Conservation (phyloP, 1,140 invertebrate species). For the Elysia chlorotica region DNA sequence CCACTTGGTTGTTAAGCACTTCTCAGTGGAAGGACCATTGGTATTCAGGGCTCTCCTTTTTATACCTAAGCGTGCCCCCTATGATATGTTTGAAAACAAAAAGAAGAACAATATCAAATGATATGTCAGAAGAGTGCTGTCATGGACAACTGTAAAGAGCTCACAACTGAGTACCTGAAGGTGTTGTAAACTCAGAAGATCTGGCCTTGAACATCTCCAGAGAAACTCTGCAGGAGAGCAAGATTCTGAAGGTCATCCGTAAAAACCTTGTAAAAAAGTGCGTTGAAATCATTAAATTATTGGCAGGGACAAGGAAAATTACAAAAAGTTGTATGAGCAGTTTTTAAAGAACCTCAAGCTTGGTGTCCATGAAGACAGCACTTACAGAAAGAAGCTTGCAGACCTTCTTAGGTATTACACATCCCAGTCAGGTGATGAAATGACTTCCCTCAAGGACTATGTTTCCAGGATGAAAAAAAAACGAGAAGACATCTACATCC, state of each 20-base stretch:
- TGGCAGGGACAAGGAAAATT: constrained; percentile 94
- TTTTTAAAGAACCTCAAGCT: constrained; percentile 89
- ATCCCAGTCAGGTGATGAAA: constrained; percentile 91
- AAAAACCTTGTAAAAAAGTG: constrained; percentile 99
- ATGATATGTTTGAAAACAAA: constrained; percentile 97
- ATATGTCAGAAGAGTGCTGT: constrained; percentile 95
- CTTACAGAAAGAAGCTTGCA: constrained; percentile 91
- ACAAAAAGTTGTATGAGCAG: constrained; percentile 94
- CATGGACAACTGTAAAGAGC: constrained; percentile 98
- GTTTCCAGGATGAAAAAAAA: constrained; percentile 97
- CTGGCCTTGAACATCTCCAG: constrained; percentile 97
- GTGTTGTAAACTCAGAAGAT: constrained; percentile 98
- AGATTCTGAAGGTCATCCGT: constrained; percentile 96
- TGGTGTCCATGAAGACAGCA: constrained; percentile 96
- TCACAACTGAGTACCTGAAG: constrained; percentile 98
- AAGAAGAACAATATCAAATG: constrained; percentile 98
- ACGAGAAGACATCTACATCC: constrained; percentile 98
- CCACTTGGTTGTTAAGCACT: constrained; percentile 97
- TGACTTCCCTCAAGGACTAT: constrained; percentile 92
- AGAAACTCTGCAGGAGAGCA: constrained; percentile 99
- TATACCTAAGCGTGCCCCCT: constrained; percentile 91
- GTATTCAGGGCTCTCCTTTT: constrained; percentile 97
- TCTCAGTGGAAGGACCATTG: constrained; percentile 97
- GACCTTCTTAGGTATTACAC: constrained; percentile 90
- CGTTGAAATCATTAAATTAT: constrained; percentile 92